Conservation (phyloP, 2,888 invertebrate genomes). For the Meteorus cinctellus region DNA sequence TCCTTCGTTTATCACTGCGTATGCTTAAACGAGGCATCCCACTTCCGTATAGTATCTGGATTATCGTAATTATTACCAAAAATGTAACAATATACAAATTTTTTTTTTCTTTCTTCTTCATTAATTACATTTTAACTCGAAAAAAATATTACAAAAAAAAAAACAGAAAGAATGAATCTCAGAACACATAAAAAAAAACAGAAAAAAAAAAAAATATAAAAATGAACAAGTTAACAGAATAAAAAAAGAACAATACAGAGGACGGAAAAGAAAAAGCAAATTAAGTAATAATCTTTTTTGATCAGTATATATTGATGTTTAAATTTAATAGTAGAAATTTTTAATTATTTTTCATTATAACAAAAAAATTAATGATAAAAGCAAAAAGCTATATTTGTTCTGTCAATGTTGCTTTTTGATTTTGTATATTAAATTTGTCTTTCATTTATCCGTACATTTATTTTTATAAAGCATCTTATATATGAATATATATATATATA, state of each 20-base stretch:
- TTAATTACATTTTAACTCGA: constrained; percentile 17
- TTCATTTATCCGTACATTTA: neutral
- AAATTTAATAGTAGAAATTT: constrained; percentile 28
- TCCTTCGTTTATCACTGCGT: constrained; percentile 56
- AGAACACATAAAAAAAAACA: neutral
- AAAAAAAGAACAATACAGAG: neutral
- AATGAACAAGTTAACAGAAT: neutral
- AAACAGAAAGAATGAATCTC: neutral
- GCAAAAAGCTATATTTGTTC: constrained; percentile 4
- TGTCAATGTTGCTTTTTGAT: constrained; percentile 15
- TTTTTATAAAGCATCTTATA: constrained; percentile 3
- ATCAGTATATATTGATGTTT: constrained; percentile 23
- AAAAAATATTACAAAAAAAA: no score
- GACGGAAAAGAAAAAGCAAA: neutral
- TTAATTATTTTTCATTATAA: neutral
- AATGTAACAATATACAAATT: constrained; percentile 39
- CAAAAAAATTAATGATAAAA: neutral
- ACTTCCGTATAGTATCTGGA: constrained; percentile 54
- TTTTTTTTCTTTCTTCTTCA: constrained; percentile 24
- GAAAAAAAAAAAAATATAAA: neutral
- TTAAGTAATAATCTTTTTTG: constrained; percentile 13
- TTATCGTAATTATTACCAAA: constrained; percentile 55
- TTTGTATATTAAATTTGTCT: constrained; percentile 1
- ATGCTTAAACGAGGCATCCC: constrained; percentile 53
- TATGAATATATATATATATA: constrained; percentile 1